Conservation (phyloP, 1,140 invertebrate genomes). For the Acromyrmex charruanus region DNA sequence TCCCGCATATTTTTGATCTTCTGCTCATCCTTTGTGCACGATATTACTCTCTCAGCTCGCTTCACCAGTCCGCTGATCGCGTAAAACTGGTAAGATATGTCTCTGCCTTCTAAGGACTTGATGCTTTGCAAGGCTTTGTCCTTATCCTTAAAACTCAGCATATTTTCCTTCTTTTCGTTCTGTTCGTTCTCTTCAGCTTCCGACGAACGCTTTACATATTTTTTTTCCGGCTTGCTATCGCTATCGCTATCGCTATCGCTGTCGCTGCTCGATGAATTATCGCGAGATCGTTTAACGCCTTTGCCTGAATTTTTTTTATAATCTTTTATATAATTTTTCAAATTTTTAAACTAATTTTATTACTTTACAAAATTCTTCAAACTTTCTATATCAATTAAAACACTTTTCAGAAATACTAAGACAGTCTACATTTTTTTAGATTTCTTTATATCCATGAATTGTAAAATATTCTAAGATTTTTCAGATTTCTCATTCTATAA, state of each 20-base stretch:
- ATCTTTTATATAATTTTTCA: no score
- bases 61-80: constrained; percentile 74
- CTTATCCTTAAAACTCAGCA: constrained; percentile 76
- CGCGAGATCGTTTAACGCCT: constrained; percentile 48
- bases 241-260: constrained; percentile 10
- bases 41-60: constrained; percentile 78
- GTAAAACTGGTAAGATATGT: constrained; percentile 75
- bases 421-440: no score
- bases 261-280: constrained; percentile 44
- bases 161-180: constrained; percentile 55
- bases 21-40: constrained; percentile 78
- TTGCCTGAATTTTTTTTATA: no score
- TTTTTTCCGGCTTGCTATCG: constrained; percentile 62
- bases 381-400: no score
- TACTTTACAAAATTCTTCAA: no score
- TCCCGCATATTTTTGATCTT: constrained; percentile 80
- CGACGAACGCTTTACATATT: constrained; percentile 37
- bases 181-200: constrained; percentile 37
- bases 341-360: no score
- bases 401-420: no score
- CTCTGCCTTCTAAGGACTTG: constrained; percentile 72
- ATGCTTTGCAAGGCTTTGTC: constrained; percentile 74
- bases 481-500: no score
- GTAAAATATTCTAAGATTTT: no score
- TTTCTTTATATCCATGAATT: no score